These are phyloP conservation scores for Notarius quadriscutis DNA, from an alignment of 2,113 vertebrate species.

Conservation along the genomic window DNA sequence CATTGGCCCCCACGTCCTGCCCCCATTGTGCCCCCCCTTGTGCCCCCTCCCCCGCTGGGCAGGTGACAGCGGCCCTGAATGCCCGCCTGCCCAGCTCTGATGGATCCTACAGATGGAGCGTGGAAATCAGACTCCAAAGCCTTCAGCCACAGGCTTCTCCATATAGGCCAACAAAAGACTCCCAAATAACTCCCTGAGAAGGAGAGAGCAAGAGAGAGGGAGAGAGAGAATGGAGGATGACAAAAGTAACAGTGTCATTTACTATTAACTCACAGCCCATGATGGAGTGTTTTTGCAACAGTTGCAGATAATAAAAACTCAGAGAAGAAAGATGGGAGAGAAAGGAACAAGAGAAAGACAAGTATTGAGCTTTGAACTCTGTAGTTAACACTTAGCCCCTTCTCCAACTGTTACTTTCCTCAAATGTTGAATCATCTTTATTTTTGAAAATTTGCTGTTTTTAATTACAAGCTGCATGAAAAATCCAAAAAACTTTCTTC, in stretches of 20 bases:
- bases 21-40: slow-evolving; percentile 86
- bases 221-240: slow-evolving; percentile 60
- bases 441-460: neutral
- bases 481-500: neutral
- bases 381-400: slow-evolving; percentile 65
- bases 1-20: slow-evolving; percentile 78
- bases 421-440: neutral
- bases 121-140: slow-evolving; percentile 96
- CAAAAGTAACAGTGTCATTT: slow-evolving; percentile 95
- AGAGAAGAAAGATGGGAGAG: slow-evolving; percentile 58
- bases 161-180: slow-evolving; percentile 89
- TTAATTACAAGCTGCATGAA: neutral
- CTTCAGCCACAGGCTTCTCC: slow-evolving; percentile 92
- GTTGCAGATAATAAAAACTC: slow-evolving; percentile 71
- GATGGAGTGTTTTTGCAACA: slow-evolving; percentile 76
- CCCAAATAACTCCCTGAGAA: slow-evolving; percentile 87
- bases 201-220: slow-evolving; percentile 32
- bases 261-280: slow-evolving; percentile 83
- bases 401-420: slow-evolving; percentile 53
- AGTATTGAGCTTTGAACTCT: slow-evolving; percentile 53
- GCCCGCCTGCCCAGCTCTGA: slow-evolving; percentile 89
- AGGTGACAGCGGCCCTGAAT: slow-evolving; percentile 98
- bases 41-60: slow-evolving; percentile 87
- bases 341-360: slow-evolving; percentile 26
- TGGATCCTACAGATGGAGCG: slow-evolving; percentile 99